Base-by-base conservation (phyloP, 2,113 vertebrate species). In the Phycodurus eques region DNA sequence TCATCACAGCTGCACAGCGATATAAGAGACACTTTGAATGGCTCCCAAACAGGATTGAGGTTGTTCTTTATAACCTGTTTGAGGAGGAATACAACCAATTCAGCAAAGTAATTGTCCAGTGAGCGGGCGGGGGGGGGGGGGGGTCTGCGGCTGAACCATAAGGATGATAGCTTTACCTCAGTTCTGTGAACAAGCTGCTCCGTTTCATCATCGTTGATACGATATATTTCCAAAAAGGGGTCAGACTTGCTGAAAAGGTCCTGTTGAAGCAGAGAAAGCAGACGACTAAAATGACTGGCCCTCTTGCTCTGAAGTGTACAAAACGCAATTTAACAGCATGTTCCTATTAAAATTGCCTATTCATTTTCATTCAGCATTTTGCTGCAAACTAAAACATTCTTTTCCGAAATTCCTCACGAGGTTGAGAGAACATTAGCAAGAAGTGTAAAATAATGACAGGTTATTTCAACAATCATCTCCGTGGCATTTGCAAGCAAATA, bases 221-320 rank as follows among this genome's bases (percentile, higher is more conserved):
- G 93, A 80, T 95, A 98, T 56, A 98, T 94, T 91, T 98, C 97
- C 92, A 98, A 88, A 88, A 98, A 98, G 13, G 96, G 96, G 76
- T 98, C 96, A 0, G 96, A 97, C 89, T 98, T 97, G 87, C 97
- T 99, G 92, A 98, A 98, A 81, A 98, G 93, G 80, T 98, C 97
- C 96, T 98, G 88, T 31, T 68, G 67, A 72, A 73, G 59, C 10
- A 73, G 42, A 75, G 15, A 51, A 44, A 60, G 61, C n/a, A 60
- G 35, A 53, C 14, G 2, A 74, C 54, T 3, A 78, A 76, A 75
- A 46, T 13, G n/a, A 42, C 0, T 33, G 39, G 31, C 42, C 61
- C 13, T 57, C 42, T 54, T n/a, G 11, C 27, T 54, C 15, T 42
- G 15, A 46, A 35, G 31, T 56, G 42, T 2, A 57, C n/a, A 35